Base-by-base conservation (phyloP, 92 coral and sea anemone species). In the Porites divaricata region DNA sequence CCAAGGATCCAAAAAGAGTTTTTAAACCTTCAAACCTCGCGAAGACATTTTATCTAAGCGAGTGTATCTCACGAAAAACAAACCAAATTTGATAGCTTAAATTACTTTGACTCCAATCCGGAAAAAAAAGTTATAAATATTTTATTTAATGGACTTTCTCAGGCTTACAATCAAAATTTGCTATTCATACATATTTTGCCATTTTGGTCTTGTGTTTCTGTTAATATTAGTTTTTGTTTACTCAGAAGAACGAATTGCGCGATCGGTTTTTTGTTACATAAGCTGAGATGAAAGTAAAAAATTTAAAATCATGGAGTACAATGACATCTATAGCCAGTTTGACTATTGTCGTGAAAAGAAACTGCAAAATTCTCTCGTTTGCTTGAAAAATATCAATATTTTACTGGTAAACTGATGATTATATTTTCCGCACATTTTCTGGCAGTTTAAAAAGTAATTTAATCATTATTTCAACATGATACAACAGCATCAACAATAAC, bases 121-220 rank as follows among this genome's bases (percentile, higher is more conserved):
- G 6, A 56, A 75, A 75, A 56, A 64, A 65, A 2, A 64, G 19
- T 51, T 80, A 70, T 80, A 12, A 80, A 80, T 80, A 24, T 69
- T 80, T 80, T 9, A 80, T 80, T 66, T 9, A 11, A 80, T 26
- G 48, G 69, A 25, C 76, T 80, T 67, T 68, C 68, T 56, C 58
- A 20, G 59, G 54, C 67, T 69, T 22, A 19, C 22, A 80, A 80
- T 79, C 26, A 52, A 69, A 41, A 52, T 70, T 49, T 80, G 22
- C 85, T 68, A 56, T 80, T 35, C 58, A 54, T 69, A n/a, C 68
- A 6, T 12, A 14, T 16, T 10, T n/a, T 23, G 7, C 79, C 2
- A 24, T 67, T 28, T 80, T 80, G 20, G 41, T 54, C 76, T 24
- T n/a, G 8, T 68, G 67, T 68, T 80, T 80, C 35, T 22, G 59